Conservation (phyloP, 1,140 invertebrate species). For the Drosophila kikkawai region DNA sequence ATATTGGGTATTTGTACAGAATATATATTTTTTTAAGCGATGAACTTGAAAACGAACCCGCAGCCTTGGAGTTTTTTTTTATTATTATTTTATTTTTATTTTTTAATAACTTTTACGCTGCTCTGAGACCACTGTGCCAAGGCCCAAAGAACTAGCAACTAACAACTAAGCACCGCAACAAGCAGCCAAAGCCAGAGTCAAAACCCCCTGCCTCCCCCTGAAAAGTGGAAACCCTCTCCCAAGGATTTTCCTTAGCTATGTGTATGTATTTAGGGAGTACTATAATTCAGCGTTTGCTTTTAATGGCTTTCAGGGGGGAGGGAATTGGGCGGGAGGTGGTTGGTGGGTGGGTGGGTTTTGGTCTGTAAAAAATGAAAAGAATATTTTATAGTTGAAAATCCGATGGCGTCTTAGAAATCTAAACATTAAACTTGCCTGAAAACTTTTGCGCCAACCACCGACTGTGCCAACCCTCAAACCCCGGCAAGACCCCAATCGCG, state of each 20-base stretch:
- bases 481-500: conserved; percentile 18
- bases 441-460: conserved; percentile 51
- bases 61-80: conserved; percentile 7
- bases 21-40: conserved; percentile 24
- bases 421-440: conserved; percentile 77
- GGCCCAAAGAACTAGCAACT: conserved; percentile 25
- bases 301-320: conserved; percentile 47
- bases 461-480: conserved; percentile 17
- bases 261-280: conserved; percentile 39
- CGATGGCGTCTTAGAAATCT: conserved; percentile 78
- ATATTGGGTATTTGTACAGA: conserved; percentile 56
- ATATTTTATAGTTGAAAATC: conserved; percentile 80
- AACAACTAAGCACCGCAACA: conserved; percentile 52
- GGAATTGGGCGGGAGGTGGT: not conserved
- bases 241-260: conserved; percentile 7
- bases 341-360: not conserved
- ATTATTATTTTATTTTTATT: not conserved
- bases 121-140: conserved; percentile 16
- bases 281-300: conserved; percentile 65
- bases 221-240: conserved; percentile 2
- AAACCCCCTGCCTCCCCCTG: not conserved
- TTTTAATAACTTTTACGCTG: not conserved
- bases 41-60: conserved; percentile 30
- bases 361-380: conserved; percentile 45
- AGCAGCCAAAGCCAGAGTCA: conserved; percentile 16